These are phyloP conservation scores for Morpho helenor DNA, from an alignment of 2,888 invertebrate species.

Conservation along the genomic window DNA sequence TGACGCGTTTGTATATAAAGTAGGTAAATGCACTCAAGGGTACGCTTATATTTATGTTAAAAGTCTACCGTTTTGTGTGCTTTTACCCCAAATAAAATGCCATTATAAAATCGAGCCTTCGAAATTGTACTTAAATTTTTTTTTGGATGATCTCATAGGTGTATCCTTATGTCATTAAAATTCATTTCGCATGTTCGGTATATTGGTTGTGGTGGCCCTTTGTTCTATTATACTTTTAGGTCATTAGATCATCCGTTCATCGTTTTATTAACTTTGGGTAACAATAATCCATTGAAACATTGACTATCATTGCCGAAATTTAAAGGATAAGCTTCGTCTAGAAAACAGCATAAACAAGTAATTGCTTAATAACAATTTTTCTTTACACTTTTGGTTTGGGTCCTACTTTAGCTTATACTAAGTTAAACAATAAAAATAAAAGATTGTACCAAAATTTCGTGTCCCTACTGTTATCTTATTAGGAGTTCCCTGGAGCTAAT, in stretches of 20 bases:
- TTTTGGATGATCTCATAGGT: slow-evolving; percentile 70
- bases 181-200: slow-evolving; percentile 21
- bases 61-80: slow-evolving; percentile 8
- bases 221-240: slow-evolving; percentile 15
- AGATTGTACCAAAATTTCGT: too few relatives aligned
- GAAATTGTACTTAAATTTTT: slow-evolving; percentile 49
- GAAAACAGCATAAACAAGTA: too few relatives aligned
- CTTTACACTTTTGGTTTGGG: too few relatives aligned
- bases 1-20: slow-evolving; percentile 12
- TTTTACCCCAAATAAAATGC: slow-evolving; percentile 13
- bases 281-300: slow-evolving; percentile 1
- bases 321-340: too few relatives aligned
- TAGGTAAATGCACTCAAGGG: slow-evolving; percentile 11
- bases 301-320: too few relatives aligned
- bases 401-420: too few relatives aligned
- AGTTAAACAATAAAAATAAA: too few relatives aligned
- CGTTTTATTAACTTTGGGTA: slow-evolving; percentile 6
- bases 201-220: slow-evolving; percentile 45
- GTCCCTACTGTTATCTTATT: too few relatives aligned
- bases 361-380: too few relatives aligned
- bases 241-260: slow-evolving; percentile 61
- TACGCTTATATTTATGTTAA: slow-evolving; percentile 6
- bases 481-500: too few relatives aligned
- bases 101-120: slow-evolving; percentile 25
- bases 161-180: slow-evolving; percentile 27